phyloP scores from a whole-genome alignment of 2,797 vertebrate genomes.

The Sebastes trivittatus region DNA sequence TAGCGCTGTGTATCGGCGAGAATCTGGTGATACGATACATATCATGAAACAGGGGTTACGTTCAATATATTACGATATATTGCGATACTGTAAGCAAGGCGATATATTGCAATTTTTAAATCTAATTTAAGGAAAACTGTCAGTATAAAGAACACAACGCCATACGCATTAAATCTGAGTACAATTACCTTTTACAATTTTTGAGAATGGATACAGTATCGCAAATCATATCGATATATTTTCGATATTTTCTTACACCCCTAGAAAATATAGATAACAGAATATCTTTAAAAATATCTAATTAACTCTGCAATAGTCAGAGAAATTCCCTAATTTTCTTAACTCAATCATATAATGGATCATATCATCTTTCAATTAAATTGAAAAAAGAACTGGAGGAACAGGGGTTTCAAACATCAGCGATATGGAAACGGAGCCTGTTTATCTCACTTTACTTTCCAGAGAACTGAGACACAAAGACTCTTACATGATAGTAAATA shows the following conservation, averaged over 20 bases:
- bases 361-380: neutral
- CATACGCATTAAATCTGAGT: no score
- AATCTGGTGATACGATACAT: no score
- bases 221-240: no score
- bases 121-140: no score
- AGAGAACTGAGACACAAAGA: neutral
- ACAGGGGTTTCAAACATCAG: neutral
- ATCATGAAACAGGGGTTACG: no score
- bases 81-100: no score
- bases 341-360: neutral
- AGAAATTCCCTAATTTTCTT: neutral
- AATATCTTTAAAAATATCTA: neutral
- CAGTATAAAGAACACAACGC: no score
- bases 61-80: no score
- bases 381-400: neutral
- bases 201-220: accelerated
- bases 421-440: neutral
- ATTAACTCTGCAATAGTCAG: neutral
- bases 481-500: neutral
- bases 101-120: no score
- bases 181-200: no score
- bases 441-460: neutral
- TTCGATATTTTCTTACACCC: no score
- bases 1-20: accelerated
- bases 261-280: neutral